Evolutionary conservation across 2,113 vertebrate species (phyloP).

Genomic region (Procavia capensis): DNA sequence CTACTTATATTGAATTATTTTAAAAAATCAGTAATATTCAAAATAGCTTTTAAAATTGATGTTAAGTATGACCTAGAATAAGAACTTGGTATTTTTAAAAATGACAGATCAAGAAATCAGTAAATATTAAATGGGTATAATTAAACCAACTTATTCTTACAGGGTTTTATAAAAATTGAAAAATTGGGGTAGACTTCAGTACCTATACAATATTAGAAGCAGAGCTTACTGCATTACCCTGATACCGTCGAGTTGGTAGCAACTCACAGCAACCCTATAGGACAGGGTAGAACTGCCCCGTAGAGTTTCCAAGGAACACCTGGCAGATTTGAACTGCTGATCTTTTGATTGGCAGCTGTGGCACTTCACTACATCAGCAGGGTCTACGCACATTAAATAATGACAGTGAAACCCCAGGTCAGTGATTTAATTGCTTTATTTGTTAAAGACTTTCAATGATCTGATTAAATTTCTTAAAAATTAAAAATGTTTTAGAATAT

Average conservation of each 20-base stretch:
- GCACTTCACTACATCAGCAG: too few relatives aligned
- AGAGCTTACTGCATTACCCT: too few relatives aligned
- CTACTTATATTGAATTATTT: constrained; percentile 3
- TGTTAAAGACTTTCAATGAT: not conserved
- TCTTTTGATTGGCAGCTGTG: too few relatives aligned
- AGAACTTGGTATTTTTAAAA: constrained; percentile 38
- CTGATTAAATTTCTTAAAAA: not conserved
- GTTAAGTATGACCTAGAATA: not conserved
- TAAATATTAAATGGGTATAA: not conserved
- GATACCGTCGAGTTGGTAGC: too few relatives aligned
- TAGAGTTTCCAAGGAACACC: too few relatives aligned
- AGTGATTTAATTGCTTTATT: constrained; percentile 1
- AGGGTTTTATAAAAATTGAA: constrained; percentile 15
- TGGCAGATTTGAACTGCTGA: too few relatives aligned
- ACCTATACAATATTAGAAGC: not conserved
- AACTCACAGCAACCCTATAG: too few relatives aligned
- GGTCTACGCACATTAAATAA: too few relatives aligned
- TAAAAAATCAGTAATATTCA: constrained; percentile 15
- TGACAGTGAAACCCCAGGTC: not conserved
- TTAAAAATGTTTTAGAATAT: constrained; percentile 25
- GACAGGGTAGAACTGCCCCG: too few relatives aligned
- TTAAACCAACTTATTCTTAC: not conserved
- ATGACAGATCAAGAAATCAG: not conserved
- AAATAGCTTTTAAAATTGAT: constrained; percentile 24
- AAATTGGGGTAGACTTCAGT: not conserved